Conservation (phyloP, 2,888 invertebrate genomes). For the Andrena haemorrhoa region DNA sequence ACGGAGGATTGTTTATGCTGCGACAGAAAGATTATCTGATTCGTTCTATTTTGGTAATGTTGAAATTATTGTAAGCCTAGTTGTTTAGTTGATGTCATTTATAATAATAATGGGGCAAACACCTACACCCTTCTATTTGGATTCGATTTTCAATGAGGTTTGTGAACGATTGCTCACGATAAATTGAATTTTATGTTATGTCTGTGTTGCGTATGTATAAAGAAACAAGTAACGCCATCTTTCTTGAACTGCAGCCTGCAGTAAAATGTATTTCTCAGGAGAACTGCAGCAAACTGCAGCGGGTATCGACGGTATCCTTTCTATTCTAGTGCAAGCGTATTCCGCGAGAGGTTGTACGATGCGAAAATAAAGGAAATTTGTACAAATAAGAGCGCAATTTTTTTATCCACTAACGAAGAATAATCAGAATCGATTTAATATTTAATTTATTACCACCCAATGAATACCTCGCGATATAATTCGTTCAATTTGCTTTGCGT, state of each 20-base stretch:
- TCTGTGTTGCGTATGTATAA: background rate
- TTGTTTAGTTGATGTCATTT: background rate
- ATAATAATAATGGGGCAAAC: background rate
- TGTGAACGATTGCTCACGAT: too few relatives aligned
- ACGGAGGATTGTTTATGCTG: too few relatives aligned
- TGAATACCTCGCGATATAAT: background rate
- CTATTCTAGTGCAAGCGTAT: background rate
- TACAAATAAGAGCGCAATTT: background rate
- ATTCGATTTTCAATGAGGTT: too few relatives aligned
- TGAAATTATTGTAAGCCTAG: background rate
- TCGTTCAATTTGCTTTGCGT: background rate
- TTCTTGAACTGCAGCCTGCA: background rate
- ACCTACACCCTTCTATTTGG: too few relatives aligned
- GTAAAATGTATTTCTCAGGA: background rate
- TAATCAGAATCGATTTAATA: background rate
- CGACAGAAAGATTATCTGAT: too few relatives aligned
- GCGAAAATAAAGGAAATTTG: constrained; percentile 27
- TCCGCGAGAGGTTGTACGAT: constrained; percentile 29
- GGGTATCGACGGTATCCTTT: constrained; percentile 17
- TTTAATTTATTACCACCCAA: background rate
- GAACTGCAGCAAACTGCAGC: constrained; percentile 14
- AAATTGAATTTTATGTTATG: too few relatives aligned
- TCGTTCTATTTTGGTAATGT: background rate
- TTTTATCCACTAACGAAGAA: background rate
- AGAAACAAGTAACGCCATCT: constrained; percentile 26